A percentile compares a stretch with the other conserved stretches of the same genome.
phyloP scores from a whole-genome alignment of 2,888 invertebrate species.

The Leucophora obtusa region DNA sequence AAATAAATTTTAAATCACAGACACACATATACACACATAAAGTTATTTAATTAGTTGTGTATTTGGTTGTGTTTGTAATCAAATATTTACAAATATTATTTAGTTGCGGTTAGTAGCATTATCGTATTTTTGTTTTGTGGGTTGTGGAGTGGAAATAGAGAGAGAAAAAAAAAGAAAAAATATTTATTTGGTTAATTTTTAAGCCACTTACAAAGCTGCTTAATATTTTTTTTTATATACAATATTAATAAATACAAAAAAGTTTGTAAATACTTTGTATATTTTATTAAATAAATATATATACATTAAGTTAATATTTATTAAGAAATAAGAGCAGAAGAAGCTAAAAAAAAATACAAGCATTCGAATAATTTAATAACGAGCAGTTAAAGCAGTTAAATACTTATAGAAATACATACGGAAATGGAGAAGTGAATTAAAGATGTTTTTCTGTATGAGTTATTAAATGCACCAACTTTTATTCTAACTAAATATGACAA shows the following conservation, averaged over 20 bases:
- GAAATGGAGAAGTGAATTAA: background rate
- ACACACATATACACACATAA: conserved; percentile 4
- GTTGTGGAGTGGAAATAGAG: conserved; percentile 4
- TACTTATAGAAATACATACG: too few species aligned
- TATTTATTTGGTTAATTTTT: background rate
- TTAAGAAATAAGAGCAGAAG: background rate
- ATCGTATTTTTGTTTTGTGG: conserved; percentile 17
- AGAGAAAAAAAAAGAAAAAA: conserved; percentile 34
- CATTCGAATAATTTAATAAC: background rate
- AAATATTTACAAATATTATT: conserved; percentile 32
- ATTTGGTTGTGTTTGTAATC: conserved; percentile 9
- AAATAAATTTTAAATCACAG: conserved; percentile 26
- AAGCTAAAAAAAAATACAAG: background rate
- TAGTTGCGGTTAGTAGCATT: conserved; percentile 36
- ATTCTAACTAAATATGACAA: too few species aligned
- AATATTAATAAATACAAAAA: background rate
- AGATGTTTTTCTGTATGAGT: background rate
- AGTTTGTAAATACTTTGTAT: background rate
- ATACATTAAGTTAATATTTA: background rate
- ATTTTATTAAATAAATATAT: background rate
- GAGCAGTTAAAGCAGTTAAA: background rate
- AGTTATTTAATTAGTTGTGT: conserved; percentile 16
- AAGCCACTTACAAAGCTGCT: conserved; percentile 22
- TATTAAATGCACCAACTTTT: background rate
- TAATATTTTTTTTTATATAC: conserved; percentile 11